Base-by-base conservation (phyloP, 2,888 invertebrate species). In the Venusia cambrica region DNA sequence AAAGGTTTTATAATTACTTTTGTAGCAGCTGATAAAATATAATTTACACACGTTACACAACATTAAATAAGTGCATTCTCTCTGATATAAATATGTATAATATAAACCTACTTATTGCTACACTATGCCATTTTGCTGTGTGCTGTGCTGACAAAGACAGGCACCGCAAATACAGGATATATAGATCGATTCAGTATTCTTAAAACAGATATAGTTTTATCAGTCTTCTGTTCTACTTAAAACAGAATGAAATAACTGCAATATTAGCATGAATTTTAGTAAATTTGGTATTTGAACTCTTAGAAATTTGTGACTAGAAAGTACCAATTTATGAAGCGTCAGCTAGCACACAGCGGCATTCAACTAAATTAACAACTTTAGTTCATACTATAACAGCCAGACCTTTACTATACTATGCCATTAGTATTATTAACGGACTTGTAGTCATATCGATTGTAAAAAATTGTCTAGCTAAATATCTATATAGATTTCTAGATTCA, bases 261-360 rank as follows among this genome's bases (percentile, higher is more conserved):
- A 17, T 24, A 14, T 14, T 7, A 5, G 22, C n/a, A 15, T 20
- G 5, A 6, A 18, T 13, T 29, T 18, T 7, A 18, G 24, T 18
- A 13, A 10, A 28, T 25, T 17, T 8, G 6, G 1, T 28, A n/a
- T 26, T 33, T 29, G 5, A 21, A 24, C 18, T 11, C 28, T 7
- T 30, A 40, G n/a, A n/a, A n/a, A 40, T 49, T 60, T 62, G 59
- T 76, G 79, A 81, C 80, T 81, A 79, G 79, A 77, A 57, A 52
- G n/a, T n/a, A n/a, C n/a, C n/a, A n/a, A n/a, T n/a, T 42, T 47
- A 47, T 48, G 35, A 42, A 54, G 52, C 52, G 39, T 41, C 45
- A 28, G 38, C 45, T 51, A 64, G 59, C 61, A 65, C 62, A 63
- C 66, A 65, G 60, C 47, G 49, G 46, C 38, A 37, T 40, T 40